phyloP scores from a whole-genome alignment of 2,113 vertebrate species.

The Lates calcarifer region DNA sequence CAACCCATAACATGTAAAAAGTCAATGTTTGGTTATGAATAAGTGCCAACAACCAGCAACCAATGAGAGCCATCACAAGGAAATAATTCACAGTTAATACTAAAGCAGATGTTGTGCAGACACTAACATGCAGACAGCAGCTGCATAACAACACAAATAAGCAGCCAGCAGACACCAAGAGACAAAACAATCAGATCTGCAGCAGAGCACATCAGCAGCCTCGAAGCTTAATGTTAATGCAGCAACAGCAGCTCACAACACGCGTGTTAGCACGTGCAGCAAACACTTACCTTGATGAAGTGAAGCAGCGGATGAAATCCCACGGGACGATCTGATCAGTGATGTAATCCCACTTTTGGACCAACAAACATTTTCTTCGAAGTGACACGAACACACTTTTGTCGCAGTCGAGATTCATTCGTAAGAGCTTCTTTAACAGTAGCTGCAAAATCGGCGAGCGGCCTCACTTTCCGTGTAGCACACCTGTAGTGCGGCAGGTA shows the following conservation, averaged over 20 bases:
- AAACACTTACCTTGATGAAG: neutral
- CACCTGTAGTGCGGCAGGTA: neutral
- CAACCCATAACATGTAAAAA: neutral
- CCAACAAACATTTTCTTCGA: neutral
- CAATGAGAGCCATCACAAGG: neutral
- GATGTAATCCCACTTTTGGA: neutral
- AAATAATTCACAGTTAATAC: neutral
- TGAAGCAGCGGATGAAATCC: neutral
- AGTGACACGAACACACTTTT: neutral
- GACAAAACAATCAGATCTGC: neutral
- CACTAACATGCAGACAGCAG: neutral
- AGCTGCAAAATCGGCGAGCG: no score
- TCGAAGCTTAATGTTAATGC: neutral
- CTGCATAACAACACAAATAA: neutral
- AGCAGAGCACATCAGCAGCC: neutral
- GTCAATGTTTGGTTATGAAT: neutral
- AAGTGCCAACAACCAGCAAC: neutral
- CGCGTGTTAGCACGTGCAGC: neutral
- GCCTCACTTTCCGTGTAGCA: no score
- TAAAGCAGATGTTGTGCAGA: conserved; percentile 1
- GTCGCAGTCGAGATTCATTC: neutral
- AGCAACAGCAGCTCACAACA: neutral
- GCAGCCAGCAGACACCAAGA: neutral
- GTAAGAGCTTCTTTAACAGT: neutral
- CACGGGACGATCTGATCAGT: neutral